Conservation (phyloP, 2,113 vertebrate species). For the Ophthalmolycus amberensis region DNA sequence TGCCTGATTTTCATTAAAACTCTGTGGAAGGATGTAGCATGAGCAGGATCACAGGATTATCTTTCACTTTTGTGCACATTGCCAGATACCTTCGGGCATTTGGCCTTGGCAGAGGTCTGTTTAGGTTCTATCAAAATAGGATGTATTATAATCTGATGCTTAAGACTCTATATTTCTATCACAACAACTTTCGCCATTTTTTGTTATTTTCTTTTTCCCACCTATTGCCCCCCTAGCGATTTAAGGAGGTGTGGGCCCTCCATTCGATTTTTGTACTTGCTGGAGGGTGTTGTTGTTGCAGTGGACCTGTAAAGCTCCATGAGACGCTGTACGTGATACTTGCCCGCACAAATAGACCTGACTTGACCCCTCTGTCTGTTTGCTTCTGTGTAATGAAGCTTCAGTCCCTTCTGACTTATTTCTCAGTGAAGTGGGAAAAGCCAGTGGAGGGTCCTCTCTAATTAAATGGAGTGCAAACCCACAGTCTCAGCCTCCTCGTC, state of each 20-base stretch:
- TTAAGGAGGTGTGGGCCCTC: background rate
- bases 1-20: background rate
- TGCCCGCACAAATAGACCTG: slow-evolving; percentile 28
- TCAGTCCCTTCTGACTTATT: slow-evolving; percentile 30
- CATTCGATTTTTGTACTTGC: background rate
- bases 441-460: slow-evolving; percentile 63
- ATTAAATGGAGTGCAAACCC: slow-evolving; percentile 69
- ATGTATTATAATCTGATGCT: background rate
- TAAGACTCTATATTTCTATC: background rate
- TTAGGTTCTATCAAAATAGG: slow-evolving; percentile 15
- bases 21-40: too few species aligned
- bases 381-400: background rate
- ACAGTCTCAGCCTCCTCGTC: slow-evolving; percentile 41
- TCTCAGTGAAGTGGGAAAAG: slow-evolving; percentile 52
- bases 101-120: background rate
- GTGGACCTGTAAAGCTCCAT: background rate
- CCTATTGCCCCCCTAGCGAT: background rate
- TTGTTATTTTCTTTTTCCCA: background rate
- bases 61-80: background rate
- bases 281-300: background rate
- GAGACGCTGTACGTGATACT: background rate
- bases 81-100: background rate
- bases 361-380: background rate
- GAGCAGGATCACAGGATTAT: background rate
- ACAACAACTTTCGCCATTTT: background rate